These are phyloP conservation scores for Zoanthus solanderi DNA, from an alignment of 92 coral and sea anemone species.

Conservation along the genomic window DNA sequence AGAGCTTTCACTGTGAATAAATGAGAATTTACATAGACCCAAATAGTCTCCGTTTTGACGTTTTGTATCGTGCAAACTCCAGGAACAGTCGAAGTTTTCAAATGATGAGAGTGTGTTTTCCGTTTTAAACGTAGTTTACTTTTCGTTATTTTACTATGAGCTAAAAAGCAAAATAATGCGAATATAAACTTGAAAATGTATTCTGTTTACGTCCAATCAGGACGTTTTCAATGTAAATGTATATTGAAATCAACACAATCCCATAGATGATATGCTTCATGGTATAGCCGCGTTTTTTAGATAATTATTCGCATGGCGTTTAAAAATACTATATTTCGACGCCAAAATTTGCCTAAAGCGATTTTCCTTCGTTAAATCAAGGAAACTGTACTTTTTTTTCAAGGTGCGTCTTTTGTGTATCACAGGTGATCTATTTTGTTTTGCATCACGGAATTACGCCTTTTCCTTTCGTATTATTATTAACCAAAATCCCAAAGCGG, in stretches of 20 bases:
- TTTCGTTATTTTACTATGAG: conserved; percentile 8
- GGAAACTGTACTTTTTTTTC: neutral
- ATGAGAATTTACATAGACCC: conserved; percentile 25
- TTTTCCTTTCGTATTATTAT: neutral
- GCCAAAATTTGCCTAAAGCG: conserved; percentile 1
- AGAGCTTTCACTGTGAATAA: conserved; percentile 42
- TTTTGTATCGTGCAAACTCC: neutral
- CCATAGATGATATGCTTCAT: conserved; percentile 9
- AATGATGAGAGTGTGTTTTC: conserved; percentile 2
- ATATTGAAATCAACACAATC: conserved; percentile 7
- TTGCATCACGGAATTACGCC: neutral
- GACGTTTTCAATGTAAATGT: conserved; percentile 20
- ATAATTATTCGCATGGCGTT: conserved; percentile 1
- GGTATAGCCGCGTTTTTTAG: conserved; percentile 17
- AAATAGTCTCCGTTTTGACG: conserved; percentile 2
- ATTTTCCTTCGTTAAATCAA: neutral
- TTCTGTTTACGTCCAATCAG: conserved; percentile 38
- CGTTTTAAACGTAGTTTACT: conserved; percentile 12
- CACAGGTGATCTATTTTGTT: neutral
- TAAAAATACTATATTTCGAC: neutral
- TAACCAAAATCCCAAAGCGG: neutral
- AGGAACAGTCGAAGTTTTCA: neutral
- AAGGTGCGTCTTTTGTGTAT: conserved; percentile 9
- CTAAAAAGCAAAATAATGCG: neutral
- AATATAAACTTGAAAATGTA: conserved; percentile 14